Percentiles rank a stretch among this genome's conserved stretches.
phyloP scores from a whole-genome alignment of 1,140 invertebrate genomes.

The Ceratina japonica region DNA sequence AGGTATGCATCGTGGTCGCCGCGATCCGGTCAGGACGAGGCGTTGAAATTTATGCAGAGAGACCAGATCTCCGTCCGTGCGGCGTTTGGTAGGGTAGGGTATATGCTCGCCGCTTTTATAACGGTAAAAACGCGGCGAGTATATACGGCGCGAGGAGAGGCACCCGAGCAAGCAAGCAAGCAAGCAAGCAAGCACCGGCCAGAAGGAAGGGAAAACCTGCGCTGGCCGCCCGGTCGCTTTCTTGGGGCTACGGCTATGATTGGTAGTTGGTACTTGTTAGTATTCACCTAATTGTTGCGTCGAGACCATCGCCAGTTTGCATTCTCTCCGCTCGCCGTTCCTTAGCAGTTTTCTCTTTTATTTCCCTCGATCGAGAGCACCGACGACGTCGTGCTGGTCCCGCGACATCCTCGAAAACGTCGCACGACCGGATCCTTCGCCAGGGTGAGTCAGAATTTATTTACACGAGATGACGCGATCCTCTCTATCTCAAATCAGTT shows the following conservation, averaged over 20 bases:
- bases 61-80: no score
- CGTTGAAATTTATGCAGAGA: slow-evolving; percentile 16
- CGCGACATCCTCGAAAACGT: background rate
- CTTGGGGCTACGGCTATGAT: slow-evolving; percentile 60
- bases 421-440: background rate
- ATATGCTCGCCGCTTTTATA: slow-evolving; percentile 46
- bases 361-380: background rate
- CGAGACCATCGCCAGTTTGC: slow-evolving; percentile 18
- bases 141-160: background rate
- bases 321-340: background rate
- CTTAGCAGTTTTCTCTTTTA: background rate
- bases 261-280: slow-evolving; percentile 37
- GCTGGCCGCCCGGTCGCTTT: slow-evolving; percentile 45
- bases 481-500: no score
- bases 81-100: background rate
- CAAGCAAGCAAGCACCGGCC: slow-evolving; percentile 20
- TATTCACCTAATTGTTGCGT: slow-evolving; percentile 50
- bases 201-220: slow-evolving; percentile 58
- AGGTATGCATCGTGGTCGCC: background rate
- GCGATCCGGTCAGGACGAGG: background rate
- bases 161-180: background rate
- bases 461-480: slow-evolving; percentile 49
- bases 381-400: background rate
- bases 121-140: slow-evolving; percentile 59
- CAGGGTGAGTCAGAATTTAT: slow-evolving; percentile 48